Percentiles rank a stretch among this genome's conserved stretches.
Conservation (phyloP, 2,888 invertebrate species). For the Aleiodes alternator region DNA sequence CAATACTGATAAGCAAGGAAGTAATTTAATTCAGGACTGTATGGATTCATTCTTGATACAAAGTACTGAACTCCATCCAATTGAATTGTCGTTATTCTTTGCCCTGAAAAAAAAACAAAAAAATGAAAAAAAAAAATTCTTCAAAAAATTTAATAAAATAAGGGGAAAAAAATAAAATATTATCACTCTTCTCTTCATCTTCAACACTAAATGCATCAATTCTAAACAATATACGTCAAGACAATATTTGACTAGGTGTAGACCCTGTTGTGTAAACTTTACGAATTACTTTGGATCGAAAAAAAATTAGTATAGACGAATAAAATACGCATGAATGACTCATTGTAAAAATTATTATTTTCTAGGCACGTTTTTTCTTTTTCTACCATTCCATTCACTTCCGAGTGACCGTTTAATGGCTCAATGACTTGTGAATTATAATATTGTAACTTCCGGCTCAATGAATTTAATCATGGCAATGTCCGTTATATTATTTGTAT, state of each 20-base stretch:
- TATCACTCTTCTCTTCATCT: neutral
- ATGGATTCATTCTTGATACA: slow-evolving; percentile 91
- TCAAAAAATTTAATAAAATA: neutral
- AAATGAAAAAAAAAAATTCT: no score
- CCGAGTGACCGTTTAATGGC: slow-evolving; percentile 60
- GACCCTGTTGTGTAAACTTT: neutral
- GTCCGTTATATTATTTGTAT: slow-evolving; percentile 47
- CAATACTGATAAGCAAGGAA: slow-evolving; percentile 93
- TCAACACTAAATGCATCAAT: neutral
- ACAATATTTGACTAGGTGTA: slow-evolving; percentile 40
- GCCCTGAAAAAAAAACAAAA: slow-evolving; percentile 79
- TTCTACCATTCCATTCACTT: slow-evolving; percentile 55
- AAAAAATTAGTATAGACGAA: neutral
- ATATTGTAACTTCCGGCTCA: slow-evolving; percentile 3
- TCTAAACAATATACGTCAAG: slow-evolving; percentile 10
- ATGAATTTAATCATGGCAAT: slow-evolving; percentile 60
- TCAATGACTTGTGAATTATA: slow-evolving; percentile 56
- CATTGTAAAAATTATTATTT: slow-evolving; percentile 41
- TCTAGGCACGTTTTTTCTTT: slow-evolving; percentile 59
- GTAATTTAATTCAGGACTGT: slow-evolving; percentile 90
- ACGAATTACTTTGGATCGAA: slow-evolving; percentile 38
- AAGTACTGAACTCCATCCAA: slow-evolving; percentile 91
- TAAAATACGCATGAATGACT: slow-evolving; percentile 32
- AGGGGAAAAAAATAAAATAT: slow-evolving; percentile 3
- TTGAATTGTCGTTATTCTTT: slow-evolving; percentile 91